phyloP scores from a whole-genome alignment of 2,113 vertebrate genomes.

The Chlamydotis undulata region DNA sequence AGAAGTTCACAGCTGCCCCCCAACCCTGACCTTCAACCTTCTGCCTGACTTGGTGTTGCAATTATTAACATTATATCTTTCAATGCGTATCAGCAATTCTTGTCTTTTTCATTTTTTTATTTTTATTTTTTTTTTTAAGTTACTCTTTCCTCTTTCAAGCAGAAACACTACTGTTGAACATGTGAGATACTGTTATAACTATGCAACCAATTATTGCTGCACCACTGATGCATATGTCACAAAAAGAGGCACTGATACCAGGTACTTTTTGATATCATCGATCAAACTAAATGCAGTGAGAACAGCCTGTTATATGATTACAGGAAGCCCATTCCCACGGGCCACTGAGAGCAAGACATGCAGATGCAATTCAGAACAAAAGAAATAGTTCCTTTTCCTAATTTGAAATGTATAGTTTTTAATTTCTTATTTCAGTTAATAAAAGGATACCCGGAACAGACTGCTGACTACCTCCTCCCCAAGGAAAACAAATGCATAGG shows the following conservation, averaged over 20 bases:
- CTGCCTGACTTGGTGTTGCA: slow-evolving; percentile 1
- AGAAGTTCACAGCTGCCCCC: slow-evolving; percentile 64
- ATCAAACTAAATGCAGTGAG: background rate
- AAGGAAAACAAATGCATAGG: background rate
- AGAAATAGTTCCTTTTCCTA: background rate
- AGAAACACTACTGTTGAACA: background rate
- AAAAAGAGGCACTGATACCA: background rate
- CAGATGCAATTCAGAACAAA: background rate
- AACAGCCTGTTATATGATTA: background rate
- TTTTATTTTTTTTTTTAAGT: background rate
- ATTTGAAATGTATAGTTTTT: background rate
- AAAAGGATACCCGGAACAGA: background rate
- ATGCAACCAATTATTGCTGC: background rate
- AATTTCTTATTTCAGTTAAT: background rate
- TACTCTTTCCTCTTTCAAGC: background rate
- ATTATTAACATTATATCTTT: slow-evolving; percentile 48
- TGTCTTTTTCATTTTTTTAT: background rate
- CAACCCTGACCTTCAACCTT: slow-evolving; percentile 45
- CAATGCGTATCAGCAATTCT: slow-evolving; percentile 30
- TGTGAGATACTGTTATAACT: background rate
- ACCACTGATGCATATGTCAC: accelerated
- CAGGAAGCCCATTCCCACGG: background rate
- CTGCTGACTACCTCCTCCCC: accelerated
- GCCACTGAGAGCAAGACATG: background rate
- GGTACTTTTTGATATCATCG: background rate